These are phyloP conservation scores for Pteromalus puparum DNA, from an alignment of 1,140 invertebrate species.

Conservation along the genomic window DNA sequence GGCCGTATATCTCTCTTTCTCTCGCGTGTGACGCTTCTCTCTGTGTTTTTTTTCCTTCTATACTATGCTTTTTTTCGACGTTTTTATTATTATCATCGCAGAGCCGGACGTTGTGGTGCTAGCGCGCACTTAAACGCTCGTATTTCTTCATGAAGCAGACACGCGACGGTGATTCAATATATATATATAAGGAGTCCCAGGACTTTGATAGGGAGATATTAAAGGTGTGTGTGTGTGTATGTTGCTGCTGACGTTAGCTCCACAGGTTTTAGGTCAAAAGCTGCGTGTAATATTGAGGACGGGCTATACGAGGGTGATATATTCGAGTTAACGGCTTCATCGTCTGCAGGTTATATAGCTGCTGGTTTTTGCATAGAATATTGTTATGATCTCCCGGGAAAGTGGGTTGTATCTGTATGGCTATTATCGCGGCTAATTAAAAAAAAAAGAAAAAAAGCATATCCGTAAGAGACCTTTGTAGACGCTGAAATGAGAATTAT, in stretches of 20 bases:
- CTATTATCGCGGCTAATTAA: too few relatives aligned
- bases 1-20: background rate
- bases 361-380: too few relatives aligned
- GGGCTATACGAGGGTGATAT: background rate
- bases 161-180: constrained; percentile 13
- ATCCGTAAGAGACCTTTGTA: too few relatives aligned
- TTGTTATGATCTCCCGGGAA: too few relatives aligned
- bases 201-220: constrained; percentile 16
- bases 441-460: too few relatives aligned
- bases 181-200: background rate
- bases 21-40: background rate
- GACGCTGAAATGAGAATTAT: too few relatives aligned
- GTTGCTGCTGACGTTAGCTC: too few relatives aligned
- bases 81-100: constrained; percentile 13
- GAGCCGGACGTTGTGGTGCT: too few relatives aligned
- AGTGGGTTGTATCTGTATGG: too few relatives aligned
- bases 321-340: background rate
- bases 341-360: too few relatives aligned
- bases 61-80: background rate
- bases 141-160: background rate
- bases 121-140: constrained; percentile 8
- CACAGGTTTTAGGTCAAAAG: background rate
- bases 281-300: background rate
- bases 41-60: background rate
- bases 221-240: background rate